Percentiles rank a stretch among this genome's conserved stretches.
phyloP scores from a whole-genome alignment of 2,113 vertebrate species.

The Notothenia rossii region DNA sequence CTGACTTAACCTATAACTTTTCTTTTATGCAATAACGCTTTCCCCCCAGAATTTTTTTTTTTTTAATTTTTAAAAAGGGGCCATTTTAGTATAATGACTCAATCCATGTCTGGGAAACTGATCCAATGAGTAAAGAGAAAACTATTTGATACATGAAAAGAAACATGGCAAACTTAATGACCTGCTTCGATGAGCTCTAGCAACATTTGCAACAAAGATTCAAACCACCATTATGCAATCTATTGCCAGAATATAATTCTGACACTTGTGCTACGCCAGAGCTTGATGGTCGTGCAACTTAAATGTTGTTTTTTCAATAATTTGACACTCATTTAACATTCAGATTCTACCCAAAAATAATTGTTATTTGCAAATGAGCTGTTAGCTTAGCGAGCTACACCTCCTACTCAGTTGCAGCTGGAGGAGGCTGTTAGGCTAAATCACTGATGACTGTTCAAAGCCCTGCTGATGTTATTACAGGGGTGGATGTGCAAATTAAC shows the following conservation, averaged over 20 bases:
- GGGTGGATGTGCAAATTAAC: conserved; percentile 68
- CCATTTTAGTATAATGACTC: neutral
- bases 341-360: conserved; percentile 19
- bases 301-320: conserved; percentile 7
- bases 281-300: conserved; percentile 1
- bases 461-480: conserved; percentile 38
- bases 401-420: conserved; percentile 63
- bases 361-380: conserved; percentile 36
- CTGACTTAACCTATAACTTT: neutral
- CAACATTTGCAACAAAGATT: conserved; percentile 12
- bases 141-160: conserved; percentile 28
- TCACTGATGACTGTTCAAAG: conserved; percentile 44
- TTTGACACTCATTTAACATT: conserved; percentile 32
- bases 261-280: conserved; percentile 9
- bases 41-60: neutral
- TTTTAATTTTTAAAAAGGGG: too few relatives aligned
- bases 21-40: neutral
- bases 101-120: conserved; percentile 31
- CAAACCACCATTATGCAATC: conserved; percentile 2
- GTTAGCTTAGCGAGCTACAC: conserved; percentile 45
- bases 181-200: conserved; percentile 20
- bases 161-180: conserved; percentile 30
- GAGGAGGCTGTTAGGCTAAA: conserved; percentile 46
- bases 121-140: conserved; percentile 3
- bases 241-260: neutral